These are phyloP conservation scores for Rhynchotus rufescens DNA, from an alignment of 2,797 vertebrate species.

Conservation along the genomic window DNA sequence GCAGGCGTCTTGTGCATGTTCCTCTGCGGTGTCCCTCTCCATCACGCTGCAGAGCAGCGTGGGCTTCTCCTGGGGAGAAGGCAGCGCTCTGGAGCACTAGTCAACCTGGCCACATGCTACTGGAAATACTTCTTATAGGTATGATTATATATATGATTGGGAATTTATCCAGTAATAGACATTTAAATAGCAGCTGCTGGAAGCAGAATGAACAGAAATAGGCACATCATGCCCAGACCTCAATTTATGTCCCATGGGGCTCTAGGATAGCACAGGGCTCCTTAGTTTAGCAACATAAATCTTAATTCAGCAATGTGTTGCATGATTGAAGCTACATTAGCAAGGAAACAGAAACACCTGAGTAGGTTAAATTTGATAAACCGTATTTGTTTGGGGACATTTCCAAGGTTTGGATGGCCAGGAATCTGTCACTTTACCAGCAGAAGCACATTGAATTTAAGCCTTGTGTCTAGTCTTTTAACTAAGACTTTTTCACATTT, in stretches of 20 bases:
- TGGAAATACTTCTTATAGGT: slow-evolving; percentile 66
- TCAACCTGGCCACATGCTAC: slow-evolving; percentile 59
- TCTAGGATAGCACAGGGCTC: neutral
- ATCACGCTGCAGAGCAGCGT: slow-evolving; percentile 26
- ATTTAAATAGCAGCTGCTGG: slow-evolving; percentile 71
- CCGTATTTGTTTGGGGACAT: slow-evolving; percentile 2
- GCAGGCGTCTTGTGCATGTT: neutral
- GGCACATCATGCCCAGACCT: slow-evolving; percentile 3
- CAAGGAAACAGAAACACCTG: slow-evolving; percentile 40
- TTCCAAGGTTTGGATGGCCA: slow-evolving; percentile 38
- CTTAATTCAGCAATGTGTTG: slow-evolving; percentile 64
- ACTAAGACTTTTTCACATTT: neutral
- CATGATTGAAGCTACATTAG: slow-evolving; percentile 43
- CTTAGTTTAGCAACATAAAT: slow-evolving; percentile 48
- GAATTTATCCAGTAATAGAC: slow-evolving; percentile 75
- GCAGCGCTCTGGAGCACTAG: slow-evolving; percentile 33
- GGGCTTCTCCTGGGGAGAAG: slow-evolving; percentile 10
- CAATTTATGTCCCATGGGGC: slow-evolving; percentile 32
- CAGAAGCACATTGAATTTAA: slow-evolving; percentile 24
- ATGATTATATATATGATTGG: neutral
- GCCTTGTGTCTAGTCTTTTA: neutral
- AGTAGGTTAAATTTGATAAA: slow-evolving; percentile 32
- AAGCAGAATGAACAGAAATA: slow-evolving; percentile 45
- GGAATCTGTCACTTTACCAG: slow-evolving; percentile 31
- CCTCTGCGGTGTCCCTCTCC: slow-evolving; percentile 13